Evolutionary conservation across 2,113 vertebrate species (phyloP).

Genomic region (Eubucco bourcierii): DNA sequence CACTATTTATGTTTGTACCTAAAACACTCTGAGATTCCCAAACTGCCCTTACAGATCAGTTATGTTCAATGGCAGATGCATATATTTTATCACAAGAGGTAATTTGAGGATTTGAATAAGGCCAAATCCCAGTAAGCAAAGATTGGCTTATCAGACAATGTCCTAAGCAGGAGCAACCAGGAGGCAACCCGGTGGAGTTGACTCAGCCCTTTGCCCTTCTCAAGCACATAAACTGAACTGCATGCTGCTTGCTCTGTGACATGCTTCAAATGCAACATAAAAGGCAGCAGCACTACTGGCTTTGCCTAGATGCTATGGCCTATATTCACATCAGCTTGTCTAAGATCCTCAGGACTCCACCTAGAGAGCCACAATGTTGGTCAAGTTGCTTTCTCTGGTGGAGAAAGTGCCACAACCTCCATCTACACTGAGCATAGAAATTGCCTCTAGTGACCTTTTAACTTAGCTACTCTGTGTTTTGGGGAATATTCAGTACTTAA

Average conservation of each 20-base stretch:
- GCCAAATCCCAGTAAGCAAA: neutral
- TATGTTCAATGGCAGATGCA: slow-evolving; percentile 14
- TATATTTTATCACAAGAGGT: slow-evolving; percentile 23
- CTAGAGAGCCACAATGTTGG: neutral
- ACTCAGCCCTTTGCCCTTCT: neutral
- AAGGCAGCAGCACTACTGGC: neutral
- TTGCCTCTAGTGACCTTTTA: neutral
- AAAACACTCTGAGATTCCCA: slow-evolving; percentile 28
- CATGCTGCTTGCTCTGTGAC: neutral
- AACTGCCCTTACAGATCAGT: neutral
- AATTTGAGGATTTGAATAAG: slow-evolving; percentile 48
- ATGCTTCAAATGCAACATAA: neutral
- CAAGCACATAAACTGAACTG: neutral
- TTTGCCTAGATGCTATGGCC: neutral
- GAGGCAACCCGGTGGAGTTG: neutral
- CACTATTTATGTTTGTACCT: neutral
- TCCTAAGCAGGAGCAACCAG: neutral
- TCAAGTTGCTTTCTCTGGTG: neutral
- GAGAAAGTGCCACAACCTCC: neutral
- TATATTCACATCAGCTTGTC: accelerated
- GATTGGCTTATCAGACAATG: slow-evolving; percentile 2
- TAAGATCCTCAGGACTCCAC: neutral
- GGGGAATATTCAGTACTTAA: neutral
- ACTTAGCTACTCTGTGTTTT: neutral
- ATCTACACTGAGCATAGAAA: neutral